A percentile compares a stretch with the other conserved stretches of the same genome.
phyloP scores from a whole-genome alignment of 2,113 vertebrate species.

The Corvus cornix region DNA sequence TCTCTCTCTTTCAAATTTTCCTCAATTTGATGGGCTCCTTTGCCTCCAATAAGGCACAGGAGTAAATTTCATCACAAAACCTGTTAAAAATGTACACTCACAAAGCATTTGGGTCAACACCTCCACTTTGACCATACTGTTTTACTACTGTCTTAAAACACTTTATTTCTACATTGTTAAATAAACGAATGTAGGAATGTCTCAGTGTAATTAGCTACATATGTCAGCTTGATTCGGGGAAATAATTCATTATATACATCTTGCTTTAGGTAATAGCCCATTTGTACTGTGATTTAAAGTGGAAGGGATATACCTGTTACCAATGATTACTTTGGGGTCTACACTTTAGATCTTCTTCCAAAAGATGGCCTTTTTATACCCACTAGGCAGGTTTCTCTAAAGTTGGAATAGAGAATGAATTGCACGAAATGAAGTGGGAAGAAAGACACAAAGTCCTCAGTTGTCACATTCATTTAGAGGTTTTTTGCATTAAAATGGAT shows the following conservation, averaged over 20 bases:
- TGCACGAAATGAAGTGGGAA: accelerated
- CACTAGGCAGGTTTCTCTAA: background rate
- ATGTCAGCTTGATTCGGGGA: background rate
- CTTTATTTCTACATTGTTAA: background rate
- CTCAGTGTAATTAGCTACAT: background rate
- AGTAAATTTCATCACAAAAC: background rate
- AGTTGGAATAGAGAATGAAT: background rate
- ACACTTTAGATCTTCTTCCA: background rate
- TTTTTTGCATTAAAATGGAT: background rate
- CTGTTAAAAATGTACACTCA: background rate
- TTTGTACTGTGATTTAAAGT: background rate
- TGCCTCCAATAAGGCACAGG: background rate
- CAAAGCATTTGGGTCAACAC: background rate
- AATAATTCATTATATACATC: background rate
- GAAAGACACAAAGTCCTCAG: background rate
- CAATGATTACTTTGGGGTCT: background rate
- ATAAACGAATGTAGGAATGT: background rate
- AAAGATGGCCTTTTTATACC: background rate
- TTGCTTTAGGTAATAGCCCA: background rate
- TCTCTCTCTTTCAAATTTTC: background rate
- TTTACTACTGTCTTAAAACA: background rate
- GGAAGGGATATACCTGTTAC: background rate
- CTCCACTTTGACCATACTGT: background rate
- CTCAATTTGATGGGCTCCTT: background rate
- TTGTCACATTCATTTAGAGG: background rate